Base-by-base conservation (phyloP, 2,797 vertebrate species). In the Ctenosaura bakeri region DNA sequence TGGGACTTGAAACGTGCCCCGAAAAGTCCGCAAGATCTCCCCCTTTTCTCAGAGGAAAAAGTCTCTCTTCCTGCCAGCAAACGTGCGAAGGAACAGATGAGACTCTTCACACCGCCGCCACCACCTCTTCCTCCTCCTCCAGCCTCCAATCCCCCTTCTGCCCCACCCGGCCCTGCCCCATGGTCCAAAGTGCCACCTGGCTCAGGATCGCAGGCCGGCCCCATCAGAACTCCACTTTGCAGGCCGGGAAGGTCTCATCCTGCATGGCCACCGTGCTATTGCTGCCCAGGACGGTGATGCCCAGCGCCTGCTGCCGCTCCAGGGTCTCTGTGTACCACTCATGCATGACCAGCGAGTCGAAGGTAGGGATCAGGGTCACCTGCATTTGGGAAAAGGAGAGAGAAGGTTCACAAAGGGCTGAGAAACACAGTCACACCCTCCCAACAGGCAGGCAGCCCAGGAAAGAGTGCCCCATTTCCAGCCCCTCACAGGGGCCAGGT, bases 231-330 rank as follows among this genome's bases (percentile, higher is more conserved):
- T 99, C 99, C 80, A 99, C 98, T 97, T 99, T 99, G 97, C 99
- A 99, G 89, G 99, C 99, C 0, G 98, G 98, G 94, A 99, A 99
- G 80, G 98, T 98, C 95, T 99, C 98, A 0, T 98, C 99, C 97
- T 99, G 99, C 98, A 99, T 99, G 95, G 98, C 98, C 54, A 99
- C 99, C 0, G 98, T 99, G 97, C 98, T 99, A 97, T 98, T 98
- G 94, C 98, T 99, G 91, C 98, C 99, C 95, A 99, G 96, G 76
- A 99, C 99, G 0, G 98, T 99, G 95, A 99, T 93, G 0, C 96
- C 97, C 94, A 99, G 95, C 42, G 97, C 97, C 92, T 93, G 97
- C 97, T 98, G 98, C 80, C 94, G 94, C 0, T 97, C 96, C 0
- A 98, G 98, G 0, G 98, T 99, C 96, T 99, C 98, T 94, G 98